Conservation (phyloP, 2,113 vertebrate genomes). For the Myiagra hebetior region DNA sequence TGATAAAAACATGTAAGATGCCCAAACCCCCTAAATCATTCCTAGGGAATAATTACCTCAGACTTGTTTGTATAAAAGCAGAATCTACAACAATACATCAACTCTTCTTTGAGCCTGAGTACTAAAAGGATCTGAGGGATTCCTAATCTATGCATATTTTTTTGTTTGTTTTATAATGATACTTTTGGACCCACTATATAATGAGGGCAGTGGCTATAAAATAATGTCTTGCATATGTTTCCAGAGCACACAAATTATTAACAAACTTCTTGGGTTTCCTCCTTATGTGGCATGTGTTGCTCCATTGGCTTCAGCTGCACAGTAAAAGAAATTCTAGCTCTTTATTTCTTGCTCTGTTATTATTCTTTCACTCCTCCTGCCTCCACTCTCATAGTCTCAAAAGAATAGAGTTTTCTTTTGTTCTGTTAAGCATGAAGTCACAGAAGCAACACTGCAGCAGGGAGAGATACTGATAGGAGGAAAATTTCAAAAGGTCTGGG, state of each 20-base stretch:
- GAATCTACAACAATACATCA: neutral
- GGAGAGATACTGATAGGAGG: neutral
- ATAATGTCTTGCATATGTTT: neutral
- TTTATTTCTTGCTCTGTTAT: neutral
- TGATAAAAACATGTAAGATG: neutral
- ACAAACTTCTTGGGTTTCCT: neutral
- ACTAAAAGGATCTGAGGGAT: neutral
- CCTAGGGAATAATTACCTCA: neutral
- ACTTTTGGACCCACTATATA: neutral
- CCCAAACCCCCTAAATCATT: neutral
- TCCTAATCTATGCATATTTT: neutral
- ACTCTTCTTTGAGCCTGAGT: neutral
- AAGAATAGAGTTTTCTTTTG: neutral
- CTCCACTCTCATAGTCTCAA: neutral
- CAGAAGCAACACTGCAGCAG: neutral
- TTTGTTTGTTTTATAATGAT: neutral
- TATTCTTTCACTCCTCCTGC: neutral
- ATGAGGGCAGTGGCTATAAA: neutral
- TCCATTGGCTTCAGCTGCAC: neutral
- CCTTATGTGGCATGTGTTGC: neutral
- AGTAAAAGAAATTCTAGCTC: neutral
- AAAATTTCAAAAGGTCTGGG: conserved; percentile 1
- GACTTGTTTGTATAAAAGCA: neutral
- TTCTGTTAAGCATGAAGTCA: conserved; percentile 24
- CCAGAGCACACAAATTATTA: neutral